phyloP scores from a whole-genome alignment of 1,140 invertebrate species.

The Patella vulgata region DNA sequence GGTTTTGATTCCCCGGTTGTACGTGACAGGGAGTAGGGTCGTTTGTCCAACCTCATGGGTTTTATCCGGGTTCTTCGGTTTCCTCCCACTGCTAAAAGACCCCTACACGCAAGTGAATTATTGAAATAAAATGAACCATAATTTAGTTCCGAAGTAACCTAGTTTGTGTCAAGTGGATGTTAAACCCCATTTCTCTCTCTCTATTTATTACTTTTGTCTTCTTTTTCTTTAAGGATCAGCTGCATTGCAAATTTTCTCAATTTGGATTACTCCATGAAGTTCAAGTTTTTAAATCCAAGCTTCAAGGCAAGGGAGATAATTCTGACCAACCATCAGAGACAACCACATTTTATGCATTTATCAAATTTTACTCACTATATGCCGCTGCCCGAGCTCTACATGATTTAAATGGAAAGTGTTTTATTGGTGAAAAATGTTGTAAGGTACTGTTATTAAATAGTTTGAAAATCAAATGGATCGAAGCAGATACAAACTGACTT shows the following conservation, averaged over 20 bases:
- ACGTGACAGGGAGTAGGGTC: too few species aligned
- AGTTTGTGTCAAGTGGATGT: too few species aligned
- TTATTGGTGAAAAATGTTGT: conserved; percentile 33
- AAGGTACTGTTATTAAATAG: conserved; percentile 36
- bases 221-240: conserved; percentile 32
- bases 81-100: too few species aligned
- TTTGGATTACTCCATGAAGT: conserved; percentile 49
- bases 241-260: conserved; percentile 39
- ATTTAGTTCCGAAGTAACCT: too few species aligned
- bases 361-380: conserved; percentile 51
- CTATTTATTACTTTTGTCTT: neutral
- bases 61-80: too few species aligned
- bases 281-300: conserved; percentile 32
- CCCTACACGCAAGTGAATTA: too few species aligned
- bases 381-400: conserved; percentile 39
- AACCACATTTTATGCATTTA: conserved; percentile 50
- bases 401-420: conserved; percentile 29
- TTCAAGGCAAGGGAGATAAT: neutral
- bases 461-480: too few species aligned
- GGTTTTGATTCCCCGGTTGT: too few species aligned
- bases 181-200: neutral
- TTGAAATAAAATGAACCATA: too few species aligned
- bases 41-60: too few species aligned
- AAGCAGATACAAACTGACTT: too few species aligned
- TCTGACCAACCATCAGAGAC: conserved; percentile 3